Conservation (phyloP, 2,888 invertebrate species). For the Mystacides longicornis region DNA sequence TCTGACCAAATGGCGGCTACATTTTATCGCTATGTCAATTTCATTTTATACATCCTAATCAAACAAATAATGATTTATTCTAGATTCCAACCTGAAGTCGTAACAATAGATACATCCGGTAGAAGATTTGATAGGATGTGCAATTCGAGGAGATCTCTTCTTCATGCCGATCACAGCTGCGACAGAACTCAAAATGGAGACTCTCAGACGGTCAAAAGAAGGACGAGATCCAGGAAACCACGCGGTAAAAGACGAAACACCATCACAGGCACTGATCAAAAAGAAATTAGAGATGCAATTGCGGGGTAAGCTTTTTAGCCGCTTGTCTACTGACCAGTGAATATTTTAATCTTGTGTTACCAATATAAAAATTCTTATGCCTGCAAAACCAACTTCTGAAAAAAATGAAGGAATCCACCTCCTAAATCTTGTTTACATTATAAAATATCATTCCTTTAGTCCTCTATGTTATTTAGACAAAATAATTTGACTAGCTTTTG, state of each 20-base stretch:
- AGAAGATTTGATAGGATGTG: conserved; percentile 85
- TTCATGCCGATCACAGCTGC: conserved; percentile 46
- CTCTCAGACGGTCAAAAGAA: conserved; percentile 58
- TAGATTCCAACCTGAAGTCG: conserved; percentile 82
- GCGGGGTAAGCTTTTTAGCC: conserved; percentile 67
- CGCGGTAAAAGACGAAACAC: conserved; percentile 83
- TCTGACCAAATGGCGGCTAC: too few species aligned
- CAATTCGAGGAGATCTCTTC: conserved; percentile 72
- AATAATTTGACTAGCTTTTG: too few species aligned
- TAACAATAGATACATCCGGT: conserved; percentile 85
- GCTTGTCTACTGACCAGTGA: conserved; percentile 29
- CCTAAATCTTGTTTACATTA: too few species aligned
- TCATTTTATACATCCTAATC: not conserved
- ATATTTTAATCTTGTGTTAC: conserved; percentile 10
- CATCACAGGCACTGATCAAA: conserved; percentile 83
- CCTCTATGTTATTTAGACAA: too few species aligned
- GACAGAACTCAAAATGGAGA: conserved; percentile 38
- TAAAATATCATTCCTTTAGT: too few species aligned
- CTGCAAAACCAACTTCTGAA: too few species aligned
- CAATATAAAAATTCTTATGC: too few species aligned
- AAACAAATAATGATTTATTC: conserved; percentile 48
- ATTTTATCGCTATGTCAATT: too few species aligned
- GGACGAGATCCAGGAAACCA: conserved; percentile 66
- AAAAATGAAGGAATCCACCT: too few species aligned
- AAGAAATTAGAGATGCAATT: conserved; percentile 79